Base-by-base conservation (phyloP, 2,113 vertebrate genomes). In the Nematolebias whitei region DNA sequence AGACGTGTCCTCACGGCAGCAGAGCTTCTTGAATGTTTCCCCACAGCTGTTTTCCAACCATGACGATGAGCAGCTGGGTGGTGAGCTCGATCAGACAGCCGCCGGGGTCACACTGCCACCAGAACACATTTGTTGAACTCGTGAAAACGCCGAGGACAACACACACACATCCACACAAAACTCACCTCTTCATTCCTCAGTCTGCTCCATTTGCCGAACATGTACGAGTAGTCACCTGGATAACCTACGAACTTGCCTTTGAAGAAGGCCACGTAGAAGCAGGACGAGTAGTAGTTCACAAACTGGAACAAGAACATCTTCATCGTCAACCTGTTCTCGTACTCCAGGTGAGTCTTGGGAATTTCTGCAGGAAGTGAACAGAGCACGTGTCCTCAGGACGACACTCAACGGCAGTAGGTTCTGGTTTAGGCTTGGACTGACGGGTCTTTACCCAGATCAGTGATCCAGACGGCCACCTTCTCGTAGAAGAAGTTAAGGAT, bases 291-390 rank as follows among this genome's bases (percentile, higher is more conserved):
- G 84, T 96, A 99, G 91, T 99, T 99, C 67, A 99, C 97, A 74
- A 99, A 99, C 88, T 99, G 98, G 91, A 99, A 99, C 76, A 99
- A 90, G 89, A 97, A 99, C 96, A 99, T 99, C 91, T 99, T 99
- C 89, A 96, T 93, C 4, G 97, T 99, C 67, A 99, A 90, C 64
- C 94, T 94, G 92, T 96, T 98, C 84, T 99, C 98, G 38, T 99
- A 99, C 48, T 99, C 96, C 71, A 97, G 89, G 22, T 99, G 95
- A 54, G 98, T 99, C 83, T 95, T 96, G 67, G 98, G 98, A 76
- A 99, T 95, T 91, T 99, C 97, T 99, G 91, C 40, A 51, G 83
- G 88, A 67, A 4, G 44, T 5, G 47, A 35, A 35, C 32, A 6
- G 32, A 35, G 32, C 51, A 62, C 0, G 2, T 14, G 18, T 11